A percentile compares a stretch with the other conserved stretches of the same genome.
Evolutionary conservation across 1,140 invertebrate species (phyloP).

Genomic region (Nephotettix cincticeps): DNA sequence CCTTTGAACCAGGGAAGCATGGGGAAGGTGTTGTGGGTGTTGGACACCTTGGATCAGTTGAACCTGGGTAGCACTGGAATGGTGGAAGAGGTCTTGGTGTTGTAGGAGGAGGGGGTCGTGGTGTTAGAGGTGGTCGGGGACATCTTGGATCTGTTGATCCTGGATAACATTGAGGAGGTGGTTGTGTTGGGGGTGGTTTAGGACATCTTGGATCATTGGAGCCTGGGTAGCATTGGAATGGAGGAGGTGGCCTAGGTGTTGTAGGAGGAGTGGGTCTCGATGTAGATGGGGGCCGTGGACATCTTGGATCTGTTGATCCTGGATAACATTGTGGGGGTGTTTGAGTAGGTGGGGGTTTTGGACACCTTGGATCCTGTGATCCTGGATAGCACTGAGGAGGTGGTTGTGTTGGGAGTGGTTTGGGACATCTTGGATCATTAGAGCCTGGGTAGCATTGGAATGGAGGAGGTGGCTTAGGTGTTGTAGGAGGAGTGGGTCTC

Average conservation of each 20-base stretch:
- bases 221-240: slow-evolving; percentile 34
- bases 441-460: slow-evolving; percentile 42
- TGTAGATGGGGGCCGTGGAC: slow-evolving; percentile 39
- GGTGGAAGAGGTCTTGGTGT: slow-evolving; percentile 39
- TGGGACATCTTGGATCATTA: slow-evolving; percentile 47
- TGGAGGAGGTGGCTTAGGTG: slow-evolving; percentile 41
- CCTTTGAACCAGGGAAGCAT: slow-evolving; percentile 45
- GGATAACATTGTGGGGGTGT: slow-evolving; percentile 45
- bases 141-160: slow-evolving; percentile 45
- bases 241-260: slow-evolving; percentile 40
- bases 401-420: slow-evolving; percentile 36
- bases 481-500: slow-evolving; percentile 36
- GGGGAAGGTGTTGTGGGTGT: slow-evolving; percentile 32
- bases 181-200: slow-evolving; percentile 24
- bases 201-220: slow-evolving; percentile 43
- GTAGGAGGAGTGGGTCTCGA: slow-evolving; percentile 42
- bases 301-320: slow-evolving; percentile 45
- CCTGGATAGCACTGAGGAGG: slow-evolving; percentile 33
- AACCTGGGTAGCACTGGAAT: slow-evolving; percentile 43
- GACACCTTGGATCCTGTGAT: slow-evolving; percentile 42
- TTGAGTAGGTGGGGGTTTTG: slow-evolving; percentile 33
- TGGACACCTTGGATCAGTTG: slow-evolving; percentile 47
- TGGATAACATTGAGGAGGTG: slow-evolving; percentile 40
- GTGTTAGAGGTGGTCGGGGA: slow-evolving; percentile 41
- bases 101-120: slow-evolving; percentile 34